Evolutionary conservation across 2,888 invertebrate species (phyloP), one percentile per base, ranked within the genome.

Genomic region (Nesidiocoris tenuis): DNA sequence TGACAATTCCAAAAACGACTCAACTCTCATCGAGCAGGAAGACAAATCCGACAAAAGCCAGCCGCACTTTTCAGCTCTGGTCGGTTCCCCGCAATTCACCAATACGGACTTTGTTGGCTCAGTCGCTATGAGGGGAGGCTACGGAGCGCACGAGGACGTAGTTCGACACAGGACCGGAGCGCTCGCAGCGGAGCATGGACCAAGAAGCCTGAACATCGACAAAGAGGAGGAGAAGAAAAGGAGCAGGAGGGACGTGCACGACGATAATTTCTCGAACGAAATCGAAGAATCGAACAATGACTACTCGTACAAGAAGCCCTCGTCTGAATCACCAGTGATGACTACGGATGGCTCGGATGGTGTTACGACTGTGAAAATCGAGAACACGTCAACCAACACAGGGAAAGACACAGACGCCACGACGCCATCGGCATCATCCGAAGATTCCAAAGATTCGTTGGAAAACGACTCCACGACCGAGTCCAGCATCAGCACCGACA

Each of bases 111-210:
- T 78, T 66, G 74, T 78, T 9, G 78, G 77, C n/a, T 75, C 77
- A 23, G 77, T 79, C 18, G 78, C 79, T 18, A 67, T 79, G n/a
- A 78, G 78, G 1, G 77, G 79, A 23, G 78, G 78, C 61, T 79
- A 80, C 67, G 79, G 79, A 24, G 77, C 78, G n/a, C 76, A 79
- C 18, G 78, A 77, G 63, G 59, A 74, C 18, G 39, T 65, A 12
- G 75, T 78, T 16, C 68, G 74, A 22, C 79, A 78, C 66, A 67
- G 77, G 65, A 79, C 76, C 24, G 79, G 80, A 24, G 77, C 76
- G 0, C 61, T 84, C 0, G 83, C 83, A 0, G 83, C 85, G 1
- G 85, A 85, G 77, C 85, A 85, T 70, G 85, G 85, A 0, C 85
- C 85, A 0, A 82, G 85, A 74, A 82, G 81, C 1, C 66, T 84